Evolutionary conservation across 2,797 vertebrate species (phyloP), one percentile per base, ranked within the genome.

Genomic region (Botia almorhae): DNA sequence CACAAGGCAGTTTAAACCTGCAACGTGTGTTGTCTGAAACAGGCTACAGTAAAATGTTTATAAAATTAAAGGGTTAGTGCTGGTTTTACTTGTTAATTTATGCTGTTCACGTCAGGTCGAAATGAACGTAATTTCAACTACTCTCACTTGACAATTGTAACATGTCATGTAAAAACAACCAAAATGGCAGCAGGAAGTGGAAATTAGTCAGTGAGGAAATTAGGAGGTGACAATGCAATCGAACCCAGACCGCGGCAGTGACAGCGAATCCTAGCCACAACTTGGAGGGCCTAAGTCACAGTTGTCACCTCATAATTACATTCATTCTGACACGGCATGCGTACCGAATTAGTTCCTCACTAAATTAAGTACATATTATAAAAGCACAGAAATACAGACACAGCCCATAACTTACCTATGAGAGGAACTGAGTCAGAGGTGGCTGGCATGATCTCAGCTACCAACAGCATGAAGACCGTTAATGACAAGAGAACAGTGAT

Each of bases 361-460:
- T 13, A 16, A 19, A 65, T 76, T 65, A 4, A 51, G 46, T 26
- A n/a, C 4, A 21, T 39, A 14, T 1, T 58, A n/a, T 26, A 8
- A 7, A 17, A 56, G 23, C 43, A 17, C 3, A 36, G 13, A 5
- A 69, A 48, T 46, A 8, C 13, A 6, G 1, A 58, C 19, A 13
- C 3, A 39, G 11, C 29, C 33, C 7, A 21, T 23, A 4, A 39
- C n/a, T 23, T 92, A 96, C 96, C 96, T 81, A 97, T 97, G 69
- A 97, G 93, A 76, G 96, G 96, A 81, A 97, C 96, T 0, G 96
- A 97, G 91, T 97, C 96, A 51, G 96, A 97, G 21, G 96, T 97
- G 78, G 96, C 96, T 17, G 96, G 96, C 96, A 97, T 97, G 87
- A 97, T 97, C 89, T 97, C 96, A 61, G 96, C 96, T 46, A 97